Evolutionary conservation across 2,113 vertebrate species (phyloP).

Genomic region (Sus scrofa): DNA sequence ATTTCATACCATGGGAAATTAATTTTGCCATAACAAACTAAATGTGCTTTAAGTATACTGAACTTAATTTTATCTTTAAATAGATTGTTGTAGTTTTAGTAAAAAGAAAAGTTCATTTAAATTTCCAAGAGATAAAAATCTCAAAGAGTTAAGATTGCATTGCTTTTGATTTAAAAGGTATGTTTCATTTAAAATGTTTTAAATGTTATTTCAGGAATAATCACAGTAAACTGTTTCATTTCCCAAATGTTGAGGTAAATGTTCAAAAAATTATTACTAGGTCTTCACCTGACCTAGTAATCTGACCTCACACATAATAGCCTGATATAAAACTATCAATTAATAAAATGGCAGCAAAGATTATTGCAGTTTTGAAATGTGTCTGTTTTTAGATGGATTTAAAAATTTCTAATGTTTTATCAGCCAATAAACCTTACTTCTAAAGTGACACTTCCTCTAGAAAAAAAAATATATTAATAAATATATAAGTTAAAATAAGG

Average conservation of each 20-base stretch:
- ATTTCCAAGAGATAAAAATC: not conserved
- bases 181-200: constrained; percentile 10
- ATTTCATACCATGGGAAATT: constrained; percentile 22
- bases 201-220: not conserved
- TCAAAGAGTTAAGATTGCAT: not conserved
- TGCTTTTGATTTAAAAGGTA: constrained; percentile 11
- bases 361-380: not conserved
- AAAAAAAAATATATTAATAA: not conserved
- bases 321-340: not conserved
- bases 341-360: not conserved
- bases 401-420: not conserved
- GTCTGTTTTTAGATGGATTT: not conserved
- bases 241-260: not conserved
- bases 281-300: not conserved
- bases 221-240: not conserved
- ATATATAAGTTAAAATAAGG: not conserved
- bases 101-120: constrained; percentile 35
- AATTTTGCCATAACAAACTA: constrained; percentile 51
- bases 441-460: not conserved
- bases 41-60: constrained; percentile 46
- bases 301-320: not conserved
- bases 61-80: constrained; percentile 52
- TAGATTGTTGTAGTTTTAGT: constrained; percentile 1
- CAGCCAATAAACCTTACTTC: not conserved
- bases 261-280: not conserved